Base-by-base conservation (phyloP, 1,140 invertebrate genomes). In the Coelopa frigida region DNA sequence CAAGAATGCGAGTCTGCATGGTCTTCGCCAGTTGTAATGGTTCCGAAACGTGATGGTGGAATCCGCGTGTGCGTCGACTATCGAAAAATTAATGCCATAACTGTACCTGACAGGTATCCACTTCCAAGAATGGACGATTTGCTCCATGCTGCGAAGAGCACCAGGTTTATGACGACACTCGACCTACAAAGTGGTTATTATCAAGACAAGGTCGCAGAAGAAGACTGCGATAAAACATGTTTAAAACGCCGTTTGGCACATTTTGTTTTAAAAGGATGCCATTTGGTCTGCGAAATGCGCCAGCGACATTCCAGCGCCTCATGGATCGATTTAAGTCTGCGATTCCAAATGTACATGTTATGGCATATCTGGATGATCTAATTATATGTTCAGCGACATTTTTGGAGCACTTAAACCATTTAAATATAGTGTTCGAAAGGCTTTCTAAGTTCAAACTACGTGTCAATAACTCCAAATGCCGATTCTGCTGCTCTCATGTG, bases 211-310 rank as follows among this genome's bases (percentile, higher is more conserved):
- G 51, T 73, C 5, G 38, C 24, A 8, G 21, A 51, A 6, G 46
- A 53, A 12, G 57, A 66, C 38, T 42, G 53, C 6, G 55, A 61
- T 20, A 65, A 61, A 29, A 76, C 74, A 3, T 70, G 67, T 1
- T 73, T 75, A 58, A 56, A 1, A 68, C 59, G 3, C 62, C 61
- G 5, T 54, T 68, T 15, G 69, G 70, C 1, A 49, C 61, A 8
- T 73, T 53, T 18, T 74, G 68, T n/a, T n/a, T n/a, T 45, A 59
- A 48, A 10, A 52, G 63, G 6, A 70, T 74, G 65, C 61, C 68
- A 0, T 70, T 74, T 53, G 71, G 72, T 2, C 44, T 75, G 1
- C 43, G 47, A 7, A 71, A 64, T 40, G 49, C 54, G 4, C 61
- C 57, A 12, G 63, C 69, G 3, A 71, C 68, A 0, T 74, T 72